Base-by-base conservation (phyloP, 2,888 invertebrate species). In the Nezara viridula region DNA sequence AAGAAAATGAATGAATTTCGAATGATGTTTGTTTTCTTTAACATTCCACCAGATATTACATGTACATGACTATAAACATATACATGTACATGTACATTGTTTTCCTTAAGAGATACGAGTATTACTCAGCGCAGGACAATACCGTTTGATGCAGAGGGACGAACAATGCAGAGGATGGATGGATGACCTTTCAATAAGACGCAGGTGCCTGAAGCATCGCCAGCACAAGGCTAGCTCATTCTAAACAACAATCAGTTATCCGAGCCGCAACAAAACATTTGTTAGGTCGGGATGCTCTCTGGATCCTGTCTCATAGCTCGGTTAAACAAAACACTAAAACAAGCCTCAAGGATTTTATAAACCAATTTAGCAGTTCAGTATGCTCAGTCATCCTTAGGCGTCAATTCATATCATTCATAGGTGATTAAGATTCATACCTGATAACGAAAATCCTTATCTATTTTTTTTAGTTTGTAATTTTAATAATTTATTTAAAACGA, bases 181-280 rank as follows among this genome's bases (percentile, higher is more conserved):
- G 32, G 19, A 37, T 5, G 32, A 37, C 19, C 19, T 21, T 37
- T 21, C 2, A 37, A 37, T 19, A 32, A 73, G 66, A 73, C 32
- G 66, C 19, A 73, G 37, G 66, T 55, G 60, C 32, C 37, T 0
- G 32, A 73, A 73, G 32, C 21, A 73, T 73, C 16, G 32, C 6
- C 37, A 2, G 19, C 37, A 19, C 32, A 73, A 73, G 66, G 66
- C 37, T 73, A 73, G 32, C 19, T 37, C 19, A 21, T 60, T 60
- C 66, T 37, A 73, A 73, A 73, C 66, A 73, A 37, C 66, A 9
- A 73, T 73, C 66, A 37, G 66, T 73, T 73, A 73, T 37, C 66
- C 1, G 32, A 73, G 66, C 66, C 66, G 10, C 32, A 73, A 37
- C 37, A 73, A 2, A 60, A 60, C 60, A 60, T 60, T 60, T 60